Conservation (phyloP, 2,797 vertebrate genomes). For the Ctenosaura bakeri region DNA sequence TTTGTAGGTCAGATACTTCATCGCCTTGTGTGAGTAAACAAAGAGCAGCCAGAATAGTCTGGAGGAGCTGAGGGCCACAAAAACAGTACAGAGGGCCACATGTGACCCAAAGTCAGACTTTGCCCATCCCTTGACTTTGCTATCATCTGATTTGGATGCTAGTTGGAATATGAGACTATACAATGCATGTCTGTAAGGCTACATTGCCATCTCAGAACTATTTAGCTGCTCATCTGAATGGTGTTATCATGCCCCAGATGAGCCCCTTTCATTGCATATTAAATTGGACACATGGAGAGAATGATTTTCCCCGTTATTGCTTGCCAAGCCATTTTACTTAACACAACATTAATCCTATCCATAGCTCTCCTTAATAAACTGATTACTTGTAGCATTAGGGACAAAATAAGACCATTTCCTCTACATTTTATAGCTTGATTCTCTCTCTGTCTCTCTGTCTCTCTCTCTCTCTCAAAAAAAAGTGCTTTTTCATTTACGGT, state of each 20-base stretch:
- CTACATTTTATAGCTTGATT: constrained; percentile 17
- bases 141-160: not conserved
- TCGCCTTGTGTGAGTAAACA: too few relatives aligned
- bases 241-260: constrained; percentile 5
- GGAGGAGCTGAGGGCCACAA: too few relatives aligned
- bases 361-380: constrained; percentile 39
- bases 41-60: too few relatives aligned
- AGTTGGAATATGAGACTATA: not conserved
- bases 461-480: not conserved
- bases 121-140: too few relatives aligned
- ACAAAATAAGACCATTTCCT: constrained; percentile 43
- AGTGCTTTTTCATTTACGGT: constrained; percentile 3
- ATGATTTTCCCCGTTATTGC: not conserved
- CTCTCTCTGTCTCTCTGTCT: too few relatives aligned
- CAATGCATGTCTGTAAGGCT: not conserved
- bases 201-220: not conserved
- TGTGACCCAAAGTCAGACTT: too few relatives aligned
- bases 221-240: constrained; percentile 11
- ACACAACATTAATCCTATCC: constrained; percentile 42
- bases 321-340: constrained; percentile 39
- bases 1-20: too few relatives aligned
- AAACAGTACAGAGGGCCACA: too few relatives aligned
- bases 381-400: constrained; percentile 21
- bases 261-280: constrained; percentile 23
- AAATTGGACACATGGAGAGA: constrained; percentile 26